Evolutionary conservation across 2,888 invertebrate genomes (phyloP), one percentile per base, ranked within the genome.

Genomic region (Drosophila antonietae): DNA sequence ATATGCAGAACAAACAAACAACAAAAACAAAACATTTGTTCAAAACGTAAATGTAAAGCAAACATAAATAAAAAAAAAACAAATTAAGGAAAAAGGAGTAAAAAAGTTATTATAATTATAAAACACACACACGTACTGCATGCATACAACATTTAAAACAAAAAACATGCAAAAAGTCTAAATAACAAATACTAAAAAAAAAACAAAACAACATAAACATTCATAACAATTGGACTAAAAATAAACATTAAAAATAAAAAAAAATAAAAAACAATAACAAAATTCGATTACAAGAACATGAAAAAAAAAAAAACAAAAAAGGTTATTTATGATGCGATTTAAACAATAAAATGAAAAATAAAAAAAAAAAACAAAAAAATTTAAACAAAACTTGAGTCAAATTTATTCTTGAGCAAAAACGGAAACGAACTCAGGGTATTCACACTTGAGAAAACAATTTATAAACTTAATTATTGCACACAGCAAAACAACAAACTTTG

Each of bases 281-380:
- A 80, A 81, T 80, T 78, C 80, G 78, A 79, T 79, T 71, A 78
- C 78, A 75, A 71, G 28, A 68, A 72, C 59, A 75, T 67, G 60
- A 76, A 82, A 65, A 18, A 77, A 65, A 18, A 77, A 14, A 73
- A 75, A 65, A 12, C 4, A 31, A 56, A 57, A 78, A 78, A 68
- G 74, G 81, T 81, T 81, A 81, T 81, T 81, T 81, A 81, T 81
- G 81, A 81, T 75, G 84, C 83, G 85, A 87, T 86, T 86, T 87
- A 86, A 87, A 86, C 87, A 86, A 86, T 86, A 87, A 86, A 86
- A 86, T 71, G 78, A 75, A 75, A 77, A 84, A 77, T 80, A 81
- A 82, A 82, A 76, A 75, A 58, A 78, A 78, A 68, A 73, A 41
- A 39, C 14, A 73, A 76, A 81, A 66, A 82, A 73, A 69, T 68